Base-by-base conservation (phyloP, 2,113 vertebrate species). In the Oncorhynchus gorbuscha region DNA sequence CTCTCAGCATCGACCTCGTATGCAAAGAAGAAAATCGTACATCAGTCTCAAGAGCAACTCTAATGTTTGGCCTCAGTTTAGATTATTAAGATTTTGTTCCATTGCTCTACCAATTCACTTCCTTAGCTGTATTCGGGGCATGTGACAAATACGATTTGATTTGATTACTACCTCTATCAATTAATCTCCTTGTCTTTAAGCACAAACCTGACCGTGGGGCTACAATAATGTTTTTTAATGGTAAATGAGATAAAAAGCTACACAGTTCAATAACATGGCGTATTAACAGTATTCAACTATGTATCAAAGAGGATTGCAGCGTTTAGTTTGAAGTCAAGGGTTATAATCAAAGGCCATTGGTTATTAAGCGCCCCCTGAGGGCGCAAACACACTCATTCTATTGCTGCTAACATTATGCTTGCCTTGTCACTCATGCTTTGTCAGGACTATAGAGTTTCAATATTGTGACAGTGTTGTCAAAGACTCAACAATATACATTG, bases 401-500 rank as follows among this genome's bases (percentile, higher is more conserved):
- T 69, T 69, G 30, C 28, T 20, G 67, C 66, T 68, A 1, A 18
- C 26, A 68, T 18, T 69, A 39, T 45, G 67, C 32, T 69, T 49
- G 69, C 5, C n/a, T 24, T 22, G 69, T 13, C 9, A 70, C 35
- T 49, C 20, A 70, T 45, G 22, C n/a, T 70, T 26, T 11, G 22
- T 24, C 69, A 70, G 69, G 35, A 22, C 45, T 26, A 49, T 9
- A 49, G 69, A 22, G 45, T 70, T 70, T 48, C 39, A 70, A 48
- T 49, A 70, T 14, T 14, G n/a, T 49, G 69, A 49, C 69, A 49
- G 39, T 45, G 45, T 12, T 51, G 69, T 49, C 69, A 70, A 70
- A 70, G 69, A n/a, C 39, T 49, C 20, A 49, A 12, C 35, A 13
- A 11, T 49, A 22, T 26, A 49, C 5, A 70, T 70, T 70, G 69